These are phyloP conservation scores for Diplolepis rosae DNA, from an alignment of 2,888 invertebrate genomes.

Conservation along the genomic window DNA sequence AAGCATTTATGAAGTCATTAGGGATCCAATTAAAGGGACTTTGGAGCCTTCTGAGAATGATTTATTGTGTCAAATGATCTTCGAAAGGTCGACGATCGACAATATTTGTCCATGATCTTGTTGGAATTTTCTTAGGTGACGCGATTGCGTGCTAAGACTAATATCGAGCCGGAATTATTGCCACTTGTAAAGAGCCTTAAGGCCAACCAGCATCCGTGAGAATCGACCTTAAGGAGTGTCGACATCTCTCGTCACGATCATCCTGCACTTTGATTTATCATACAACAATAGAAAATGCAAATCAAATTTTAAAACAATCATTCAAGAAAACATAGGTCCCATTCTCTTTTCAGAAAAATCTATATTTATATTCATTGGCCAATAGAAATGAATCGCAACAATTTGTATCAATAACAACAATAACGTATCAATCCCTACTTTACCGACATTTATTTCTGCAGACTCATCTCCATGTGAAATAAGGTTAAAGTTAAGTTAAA, in stretches of 20 bases:
- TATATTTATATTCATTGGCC: too few relatives aligned
- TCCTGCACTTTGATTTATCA: conserved; percentile 10
- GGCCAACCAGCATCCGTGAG: conserved; percentile 53
- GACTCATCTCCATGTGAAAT: too few relatives aligned
- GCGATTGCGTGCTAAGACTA: conserved; percentile 32
- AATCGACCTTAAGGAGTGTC: conserved; percentile 50
- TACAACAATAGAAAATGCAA: conserved; percentile 1
- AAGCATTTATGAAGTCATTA: too few relatives aligned
- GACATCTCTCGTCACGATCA: conserved; percentile 40
- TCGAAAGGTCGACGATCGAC: conserved; percentile 35
- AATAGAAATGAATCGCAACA: too few relatives aligned
- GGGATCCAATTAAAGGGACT: too few relatives aligned
- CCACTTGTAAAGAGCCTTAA: conserved; percentile 47
- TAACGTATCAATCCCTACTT: too few relatives aligned
- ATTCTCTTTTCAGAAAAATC: background rate
- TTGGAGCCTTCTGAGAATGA: background rate
- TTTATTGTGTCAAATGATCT: conserved; percentile 24
- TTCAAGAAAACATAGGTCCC: conserved; percentile 6
- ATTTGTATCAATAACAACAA: too few relatives aligned
- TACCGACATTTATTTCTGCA: too few relatives aligned
- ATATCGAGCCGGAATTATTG: conserved; percentile 42
- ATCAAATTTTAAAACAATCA: conserved; percentile 29
- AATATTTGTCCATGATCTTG: conserved; percentile 51
- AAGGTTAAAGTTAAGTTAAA: too few relatives aligned
- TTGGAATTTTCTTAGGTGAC: conserved; percentile 45